Base-by-base conservation (phyloP, 2,888 invertebrate species). In the Tachystola acroxantha region DNA sequence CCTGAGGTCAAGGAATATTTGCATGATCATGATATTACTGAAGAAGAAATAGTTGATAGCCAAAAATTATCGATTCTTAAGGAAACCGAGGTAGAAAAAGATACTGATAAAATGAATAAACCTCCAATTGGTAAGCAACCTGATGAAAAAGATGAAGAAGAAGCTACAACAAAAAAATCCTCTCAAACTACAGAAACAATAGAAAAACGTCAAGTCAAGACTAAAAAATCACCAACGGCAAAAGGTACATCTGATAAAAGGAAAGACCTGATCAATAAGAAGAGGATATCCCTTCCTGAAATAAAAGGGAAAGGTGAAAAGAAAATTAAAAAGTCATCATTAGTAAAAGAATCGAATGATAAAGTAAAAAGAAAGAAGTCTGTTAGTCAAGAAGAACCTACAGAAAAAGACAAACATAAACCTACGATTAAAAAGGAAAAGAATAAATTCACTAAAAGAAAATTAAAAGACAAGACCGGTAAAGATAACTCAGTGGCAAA, bases 401-500 rank as follows among this genome's bases (percentile, higher is more conserved):
- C 29, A 12, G 6, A 13, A 19, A 35, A 35, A 37, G 34, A 32
- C 5, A 48, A 50, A 41, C 46, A 45, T 13, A 61, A 51, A 36
- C 39, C 37, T 34, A 45, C 51, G 30, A 47, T 36, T 36, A 63
- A 63, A 49, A 47, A n/a, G 19, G 61, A 69, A 37, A 65, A 60
- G 39, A 41, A 24, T 12, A 67, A 59, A 45, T 36, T 13, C 40
- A 59, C 62, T 29, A 69, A 64, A 41, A 70, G 64, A n/a, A 73
- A 71, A 40, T 52, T 49, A 11, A 46, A 16, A 41, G 68, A 68
- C 13, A 79, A 65, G 47, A 16, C 42, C 7, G 34, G 37, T 5
- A 81, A 70, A 53, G 40, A 39, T 11, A 78, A 69, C 50, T 32
- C 37, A 1, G 43, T 31, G 28, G 29, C 32, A 13, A 77, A 70